Evolutionary conservation across 2,888 invertebrate species (phyloP), one percentile per base, ranked within the genome.

Genomic region (Pseudococcus viburni): DNA sequence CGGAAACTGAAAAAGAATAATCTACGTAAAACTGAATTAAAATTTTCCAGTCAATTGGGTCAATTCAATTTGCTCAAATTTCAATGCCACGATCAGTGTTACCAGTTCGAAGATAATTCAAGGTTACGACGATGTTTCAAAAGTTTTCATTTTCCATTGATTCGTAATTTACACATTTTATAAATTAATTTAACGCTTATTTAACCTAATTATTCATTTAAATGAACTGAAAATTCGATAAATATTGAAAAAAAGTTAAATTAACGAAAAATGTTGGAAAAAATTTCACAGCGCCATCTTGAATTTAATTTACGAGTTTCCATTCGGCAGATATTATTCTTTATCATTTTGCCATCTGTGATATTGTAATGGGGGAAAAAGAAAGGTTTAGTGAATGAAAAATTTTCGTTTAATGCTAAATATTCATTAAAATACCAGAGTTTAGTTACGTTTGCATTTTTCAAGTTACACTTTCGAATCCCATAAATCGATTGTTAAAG

Each of bases 381-480:
- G 80, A 83, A 83, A 83, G 80, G 80, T 46, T 83, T 83, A 83
- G 80, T 83, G 46, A 83, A 83, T 46, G 46, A 46, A 46, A 83
- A 83, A 83, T 46, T 83, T 19, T 83, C 46, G 80, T 46, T 42
- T 83, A 4, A 42, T 83, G 80, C 22, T 46, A 46, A 83, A 83
- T 83, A 46, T 83, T 83, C 42, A 46, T 46, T 19, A 46, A 83
- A 46, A 42, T 80, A 80, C 80, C 8, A n/a, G 42, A 8, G 42
- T 12, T 26, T 73, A 73, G 80, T 46, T 19, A n/a, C n/a, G 39
- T 42, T 73, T 73, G 6, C 33, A 17, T 22, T 83, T n/a, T 46
- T 15, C 4, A 19, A 83, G 80, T 83, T 19, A 11, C 11, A 64
- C 8, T 64, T 64, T 22, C 7, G 64, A 9, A 64, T 11, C 64